Evolutionary conservation across 2,888 invertebrate genomes (phyloP), one percentile per base, ranked within the genome.

Genomic region (Bembecia ichneumoniformis): DNA sequence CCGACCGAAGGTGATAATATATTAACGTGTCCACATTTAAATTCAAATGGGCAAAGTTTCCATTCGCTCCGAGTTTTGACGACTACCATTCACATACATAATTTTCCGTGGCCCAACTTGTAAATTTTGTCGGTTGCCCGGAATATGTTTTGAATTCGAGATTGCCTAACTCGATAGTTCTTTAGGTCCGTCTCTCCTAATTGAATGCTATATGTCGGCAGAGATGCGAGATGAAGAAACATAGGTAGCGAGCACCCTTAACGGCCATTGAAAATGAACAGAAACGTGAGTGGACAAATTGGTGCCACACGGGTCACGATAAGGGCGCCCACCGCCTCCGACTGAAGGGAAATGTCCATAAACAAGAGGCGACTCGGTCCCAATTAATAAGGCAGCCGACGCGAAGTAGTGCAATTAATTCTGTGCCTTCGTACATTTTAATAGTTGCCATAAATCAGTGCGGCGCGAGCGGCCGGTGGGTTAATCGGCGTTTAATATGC

Each of bases 331-430:
- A 44, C 46, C 53, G 53, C 46, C 56, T 49, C 58, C 70, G 71
- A 78, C 74, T 75, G 75, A 77, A 78, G 79, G 80, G 81, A 72
- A 74, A 75, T 68, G 77, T 72, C 80, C 77, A 84, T 83, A 84
- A 81, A 86, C 84, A 86, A 83, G 82, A 74, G 80, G 72, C 82
- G 78, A 78, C 78, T 80, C 77, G 77, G 74, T 75, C 82, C 83
- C 84, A 82, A 86, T 86, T 86, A 86, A 86, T 86, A 83, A 84
- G 82, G 80, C 82, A 73, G 75, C 80, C 76, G 72, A 75, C 77
- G 77, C 78, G 77, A 82, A 83, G 83, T 84, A 78, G 82, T 74
- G 81, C 84, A 81, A 87, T 87, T 87, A 87, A 87, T 87, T 86
- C 77, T 81, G 76, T 74, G 84, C 86, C 82, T 86, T 84, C 84